Conservation (phyloP, 2,888 invertebrate species). For the Norana najaformis region DNA sequence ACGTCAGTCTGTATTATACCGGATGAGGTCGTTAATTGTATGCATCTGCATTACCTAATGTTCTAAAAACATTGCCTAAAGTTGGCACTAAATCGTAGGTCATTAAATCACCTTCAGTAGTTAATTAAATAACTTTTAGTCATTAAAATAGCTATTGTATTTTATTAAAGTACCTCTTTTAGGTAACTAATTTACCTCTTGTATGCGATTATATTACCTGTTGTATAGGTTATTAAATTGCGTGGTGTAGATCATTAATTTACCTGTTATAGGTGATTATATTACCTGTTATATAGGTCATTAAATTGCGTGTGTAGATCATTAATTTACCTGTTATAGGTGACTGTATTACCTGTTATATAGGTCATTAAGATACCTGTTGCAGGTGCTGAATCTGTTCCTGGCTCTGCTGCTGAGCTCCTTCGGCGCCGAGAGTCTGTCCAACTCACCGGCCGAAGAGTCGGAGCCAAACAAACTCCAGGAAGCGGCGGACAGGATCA, state of each 20-base stretch:
- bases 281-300: not conserved
- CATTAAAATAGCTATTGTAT: too few relatives aligned
- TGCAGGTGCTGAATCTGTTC: constrained; percentile 95
- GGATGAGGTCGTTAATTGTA: too few relatives aligned
- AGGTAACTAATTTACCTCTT: not conserved
- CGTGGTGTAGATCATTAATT: not conserved
- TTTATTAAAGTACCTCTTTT: too few relatives aligned
- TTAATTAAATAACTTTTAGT: too few relatives aligned
- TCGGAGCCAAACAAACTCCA: constrained; percentile 92
- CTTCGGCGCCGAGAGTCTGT: constrained; percentile 92
- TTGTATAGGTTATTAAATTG: not conserved
- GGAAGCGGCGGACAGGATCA: constrained; percentile 93
- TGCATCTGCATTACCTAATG: too few relatives aligned
- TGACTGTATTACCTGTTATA: not conserved
- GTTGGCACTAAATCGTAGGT: too few relatives aligned
- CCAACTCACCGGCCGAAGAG: constrained; percentile 71
- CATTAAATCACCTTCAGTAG: too few relatives aligned
- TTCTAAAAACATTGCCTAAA: too few relatives aligned
- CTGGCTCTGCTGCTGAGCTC: constrained; percentile 98
- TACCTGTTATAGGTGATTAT: not conserved
- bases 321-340: too few relatives aligned
- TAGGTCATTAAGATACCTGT: constrained; percentile 24
- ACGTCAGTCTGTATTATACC: too few relatives aligned
- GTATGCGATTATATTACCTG: not conserved
- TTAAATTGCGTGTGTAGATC: too few relatives aligned